Conservation (phyloP, 2,113 vertebrate genomes). For the Carassius auratus region DNA sequence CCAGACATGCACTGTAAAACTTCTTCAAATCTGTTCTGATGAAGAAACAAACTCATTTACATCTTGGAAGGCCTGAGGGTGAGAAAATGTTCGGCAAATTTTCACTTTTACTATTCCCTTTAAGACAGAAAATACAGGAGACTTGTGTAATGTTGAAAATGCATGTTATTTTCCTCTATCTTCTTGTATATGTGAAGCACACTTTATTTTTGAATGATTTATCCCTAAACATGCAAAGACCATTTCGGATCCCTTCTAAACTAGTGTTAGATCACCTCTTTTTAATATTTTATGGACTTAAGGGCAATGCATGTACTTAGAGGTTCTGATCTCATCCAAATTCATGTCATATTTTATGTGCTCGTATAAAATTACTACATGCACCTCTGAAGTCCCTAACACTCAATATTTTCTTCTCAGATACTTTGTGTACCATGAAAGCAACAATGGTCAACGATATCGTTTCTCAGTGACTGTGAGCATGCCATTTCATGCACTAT, state of each 20-base stretch:
- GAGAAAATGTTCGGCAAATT: no score
- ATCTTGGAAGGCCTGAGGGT: no score
- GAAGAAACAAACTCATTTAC: no score
- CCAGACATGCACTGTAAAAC: no score
- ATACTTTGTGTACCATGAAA: background rate
- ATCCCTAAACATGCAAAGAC: background rate
- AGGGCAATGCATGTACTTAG: constrained; percentile 22
- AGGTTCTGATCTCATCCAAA: constrained; percentile 48
- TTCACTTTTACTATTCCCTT: no score
- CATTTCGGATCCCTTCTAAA: background rate
- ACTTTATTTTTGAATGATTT: background rate
- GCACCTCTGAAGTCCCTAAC: constrained; percentile 25
- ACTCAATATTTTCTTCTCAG: constrained; percentile 5
- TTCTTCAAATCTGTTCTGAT: no score
- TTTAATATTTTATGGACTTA: constrained; percentile 20
- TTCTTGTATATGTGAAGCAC: background rate
- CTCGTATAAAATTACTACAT: constrained; percentile 33
- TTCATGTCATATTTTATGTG: constrained; percentile 40
- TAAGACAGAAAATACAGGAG: no score
- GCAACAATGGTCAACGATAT: background rate
- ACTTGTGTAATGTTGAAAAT: background rate
- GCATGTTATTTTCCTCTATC: background rate
- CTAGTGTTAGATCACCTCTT: background rate
- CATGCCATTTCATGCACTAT: background rate
- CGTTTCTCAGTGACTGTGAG: background rate